These are phyloP conservation scores for Pocillopora meandrina DNA, from an alignment of 92 coral and sea anemone species.

Conservation along the genomic window DNA sequence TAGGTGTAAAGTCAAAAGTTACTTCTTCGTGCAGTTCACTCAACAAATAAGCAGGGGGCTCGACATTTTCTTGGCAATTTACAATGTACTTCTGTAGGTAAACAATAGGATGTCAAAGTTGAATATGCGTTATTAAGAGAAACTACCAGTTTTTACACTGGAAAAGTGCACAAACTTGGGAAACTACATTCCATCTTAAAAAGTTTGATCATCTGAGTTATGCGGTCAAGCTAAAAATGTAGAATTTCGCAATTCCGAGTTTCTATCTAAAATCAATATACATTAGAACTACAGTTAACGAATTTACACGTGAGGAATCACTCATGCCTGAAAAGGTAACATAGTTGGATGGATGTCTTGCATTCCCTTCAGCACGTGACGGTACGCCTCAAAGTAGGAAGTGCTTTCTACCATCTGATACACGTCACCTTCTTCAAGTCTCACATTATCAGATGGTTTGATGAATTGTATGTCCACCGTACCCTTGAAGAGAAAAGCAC, in stretches of 20 bases:
- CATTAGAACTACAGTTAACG: background rate
- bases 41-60: constrained; percentile 74
- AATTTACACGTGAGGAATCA: background rate
- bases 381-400: constrained; percentile 90
- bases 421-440: constrained; percentile 50
- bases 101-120: too few relatives aligned
- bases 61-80: constrained; percentile 55
- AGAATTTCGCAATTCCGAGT: background rate
- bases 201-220: too few relatives aligned
- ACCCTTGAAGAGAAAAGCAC: constrained; percentile 43
- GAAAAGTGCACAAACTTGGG: too few relatives aligned
- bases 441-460: constrained; percentile 27
- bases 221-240: too few relatives aligned
- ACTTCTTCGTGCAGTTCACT: constrained; percentile 51
- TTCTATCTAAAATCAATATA: too few relatives aligned
- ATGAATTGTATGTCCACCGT: constrained; percentile 66
- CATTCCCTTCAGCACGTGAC: constrained; percentile 78
- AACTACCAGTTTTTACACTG: too few relatives aligned
- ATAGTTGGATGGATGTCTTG: constrained; percentile 36
- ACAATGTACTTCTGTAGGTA: constrained; percentile 73
- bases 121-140: too few relatives aligned
- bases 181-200: too few relatives aligned
- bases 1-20: constrained; percentile 84
- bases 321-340: constrained; percentile 52
- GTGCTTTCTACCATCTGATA: constrained; percentile 94